Evolutionary conservation across 2,888 invertebrate genomes (phyloP).

Genomic region (Mythimna ferrago): DNA sequence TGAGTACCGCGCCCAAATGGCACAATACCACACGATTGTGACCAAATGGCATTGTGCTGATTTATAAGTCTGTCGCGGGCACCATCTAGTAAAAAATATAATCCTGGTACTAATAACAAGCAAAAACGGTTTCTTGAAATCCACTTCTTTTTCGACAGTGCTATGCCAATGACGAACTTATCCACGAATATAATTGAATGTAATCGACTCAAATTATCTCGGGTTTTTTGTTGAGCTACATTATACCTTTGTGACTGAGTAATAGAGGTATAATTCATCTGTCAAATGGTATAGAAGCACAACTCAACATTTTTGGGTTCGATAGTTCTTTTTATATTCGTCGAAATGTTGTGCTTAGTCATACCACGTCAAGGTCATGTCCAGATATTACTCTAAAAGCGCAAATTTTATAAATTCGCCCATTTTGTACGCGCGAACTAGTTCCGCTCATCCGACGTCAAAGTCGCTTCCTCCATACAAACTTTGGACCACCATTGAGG

Average conservation of each 20-base stretch:
- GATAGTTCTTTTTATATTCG: conserved; percentile 20
- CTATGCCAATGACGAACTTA: conserved; percentile 37
- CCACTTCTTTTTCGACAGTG: conserved; percentile 33
- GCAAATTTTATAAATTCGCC: no score
- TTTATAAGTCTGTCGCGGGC: no score
- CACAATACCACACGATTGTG: no score
- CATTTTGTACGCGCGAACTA: no score
- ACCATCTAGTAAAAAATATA: no score
- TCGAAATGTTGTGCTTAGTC: conserved; percentile 20
- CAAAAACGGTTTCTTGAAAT: conserved; percentile 38
- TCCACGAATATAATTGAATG: conserved; percentile 47
- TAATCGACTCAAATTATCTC: conserved; percentile 50
- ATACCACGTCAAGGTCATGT: neutral
- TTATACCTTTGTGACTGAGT: conserved; percentile 44
- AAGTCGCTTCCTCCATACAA: no score
- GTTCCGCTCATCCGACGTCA: no score
- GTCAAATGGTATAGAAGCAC: conserved; percentile 29
- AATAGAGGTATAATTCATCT: conserved; percentile 35
- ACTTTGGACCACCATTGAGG: no score
- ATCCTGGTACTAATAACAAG: conserved; percentile 2
- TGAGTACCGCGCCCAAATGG: no score
- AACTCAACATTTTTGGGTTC: conserved; percentile 17
- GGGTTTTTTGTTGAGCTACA: conserved; percentile 38
- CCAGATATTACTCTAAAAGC: neutral
- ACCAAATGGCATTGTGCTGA: no score